These are phyloP conservation scores for Zosterops hypoxanthus DNA, from an alignment of 2,113 vertebrate species.

Conservation along the genomic window DNA sequence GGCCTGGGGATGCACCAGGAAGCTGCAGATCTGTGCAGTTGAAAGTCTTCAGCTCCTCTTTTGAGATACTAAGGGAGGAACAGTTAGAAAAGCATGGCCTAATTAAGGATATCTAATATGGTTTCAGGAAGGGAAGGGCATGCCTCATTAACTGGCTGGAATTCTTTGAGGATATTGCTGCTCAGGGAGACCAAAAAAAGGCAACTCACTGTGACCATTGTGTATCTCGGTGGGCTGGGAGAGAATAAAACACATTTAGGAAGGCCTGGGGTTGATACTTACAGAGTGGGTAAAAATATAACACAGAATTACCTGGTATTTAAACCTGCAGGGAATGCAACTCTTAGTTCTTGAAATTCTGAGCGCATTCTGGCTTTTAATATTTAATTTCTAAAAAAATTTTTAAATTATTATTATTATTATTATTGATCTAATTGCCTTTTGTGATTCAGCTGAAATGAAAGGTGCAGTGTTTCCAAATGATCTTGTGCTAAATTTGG, in stretches of 20 bases:
- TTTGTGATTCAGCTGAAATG: constrained; percentile 18
- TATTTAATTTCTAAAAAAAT: not conserved
- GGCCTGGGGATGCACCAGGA: constrained; percentile 60
- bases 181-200: constrained; percentile 42
- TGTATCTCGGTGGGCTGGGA: not conserved
- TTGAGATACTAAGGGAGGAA: constrained; percentile 64
- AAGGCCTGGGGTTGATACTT: not conserved
- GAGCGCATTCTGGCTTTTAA: not conserved
- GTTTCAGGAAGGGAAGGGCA: constrained; percentile 70
- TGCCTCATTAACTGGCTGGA: constrained; percentile 72
- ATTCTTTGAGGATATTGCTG: constrained; percentile 69
- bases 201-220: constrained; percentile 41
- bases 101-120: constrained; percentile 74
- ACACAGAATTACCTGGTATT: not conserved
- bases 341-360: not conserved
- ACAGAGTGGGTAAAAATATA: not conserved
- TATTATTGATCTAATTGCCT: not conserved
- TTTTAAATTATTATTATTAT: not conserved
- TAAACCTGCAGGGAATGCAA: not conserved
- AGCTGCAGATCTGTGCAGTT: constrained; percentile 55
- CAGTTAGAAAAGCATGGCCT: constrained; percentile 68
- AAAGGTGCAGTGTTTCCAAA: not conserved
- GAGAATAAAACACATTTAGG: not conserved
- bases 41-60: constrained; percentile 60
- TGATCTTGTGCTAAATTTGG: constrained; percentile 7